Evolutionary conservation across 2,113 vertebrate species (phyloP), one percentile per base, ranked within the genome.

Genomic region (Glareola pratincola): DNA sequence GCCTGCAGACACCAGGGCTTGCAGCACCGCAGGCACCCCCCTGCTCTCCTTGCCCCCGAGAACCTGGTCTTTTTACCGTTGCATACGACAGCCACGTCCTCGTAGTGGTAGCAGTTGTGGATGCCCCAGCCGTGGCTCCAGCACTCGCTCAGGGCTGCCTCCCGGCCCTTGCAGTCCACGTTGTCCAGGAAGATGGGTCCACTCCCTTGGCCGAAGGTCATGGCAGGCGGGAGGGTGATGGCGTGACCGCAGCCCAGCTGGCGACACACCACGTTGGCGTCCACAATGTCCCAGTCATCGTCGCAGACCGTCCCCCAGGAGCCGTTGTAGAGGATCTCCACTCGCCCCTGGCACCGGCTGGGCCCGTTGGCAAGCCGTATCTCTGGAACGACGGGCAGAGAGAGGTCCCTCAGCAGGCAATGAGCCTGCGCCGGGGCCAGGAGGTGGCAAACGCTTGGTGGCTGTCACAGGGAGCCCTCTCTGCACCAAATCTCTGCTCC

Each of bases 71-170:
- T 36, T 14, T 96, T 98, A 99, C 99, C 99, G 4, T 98, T 98
- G 84, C 99, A 99, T 37, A 98, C 97, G 20, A 99, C 98, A 1
- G 98, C 99, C 97, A 99, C 99, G 0, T 99, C 99, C 96, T 99
- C 99, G 0, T 99, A 99, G 98, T 99, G 99, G 97, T 99, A 99
- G 95, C 99, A 99, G 98, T 99, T 99, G 97, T 99, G 99, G 94
- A 99, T 74, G 23, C 99, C 99, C 99, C 99, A 99, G 83, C 99
- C 99, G 1, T 98, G 98, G 97, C 98, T 99, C 72, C 97, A 96
- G 45, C 99, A 99, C 90, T 99, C 98, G 41, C 99, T 98, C 85
- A 99, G 95, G 12, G 98, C 97, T 1, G 81, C 91, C 96, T 99
- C 99, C 67, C 88, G 92, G 20, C 99, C 99, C 9, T 91, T 98